Conservation (phyloP, 1,140 invertebrate genomes). For the Drosophila nannoptera region DNA sequence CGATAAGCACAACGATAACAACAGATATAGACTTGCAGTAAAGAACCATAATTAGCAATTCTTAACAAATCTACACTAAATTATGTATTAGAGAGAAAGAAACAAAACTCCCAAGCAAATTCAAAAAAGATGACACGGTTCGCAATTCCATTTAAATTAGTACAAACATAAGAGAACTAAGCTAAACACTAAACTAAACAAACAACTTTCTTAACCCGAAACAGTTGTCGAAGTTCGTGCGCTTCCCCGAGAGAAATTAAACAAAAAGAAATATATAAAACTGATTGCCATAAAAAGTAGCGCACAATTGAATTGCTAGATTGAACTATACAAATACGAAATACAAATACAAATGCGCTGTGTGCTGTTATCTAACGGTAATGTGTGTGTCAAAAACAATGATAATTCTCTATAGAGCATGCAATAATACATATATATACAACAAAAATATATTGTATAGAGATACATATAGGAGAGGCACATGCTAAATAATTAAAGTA, state of each 20-base stretch:
- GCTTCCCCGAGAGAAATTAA: neutral
- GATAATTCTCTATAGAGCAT: constrained; percentile 24
- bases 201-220: constrained; percentile 1
- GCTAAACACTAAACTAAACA: constrained; percentile 25
- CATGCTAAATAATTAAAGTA: constrained; percentile 47
- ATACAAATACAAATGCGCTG: constrained; percentile 22
- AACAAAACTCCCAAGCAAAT: constrained; percentile 8
- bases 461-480: constrained; percentile 40
- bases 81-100: constrained; percentile 23
- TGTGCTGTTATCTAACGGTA: constrained; percentile 52
- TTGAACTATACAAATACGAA: constrained; percentile 38
- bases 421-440: constrained; percentile 18
- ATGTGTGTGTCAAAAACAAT: constrained; percentile 62
- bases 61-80: constrained; percentile 11
- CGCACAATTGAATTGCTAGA: constrained; percentile 35
- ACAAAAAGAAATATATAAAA: constrained; percentile 9
- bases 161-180: constrained; percentile 64
- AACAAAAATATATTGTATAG: constrained; percentile 23
- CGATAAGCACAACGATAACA: constrained; percentile 22
- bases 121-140: constrained; percentile 33
- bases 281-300: constrained; percentile 41
- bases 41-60: constrained; percentile 24
- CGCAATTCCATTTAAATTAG: constrained; percentile 72
- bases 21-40: constrained; percentile 31
- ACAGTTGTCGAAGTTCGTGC: constrained; percentile 17